Conservation (phyloP, 2,888 invertebrate genomes). For the Barypeithes pellucidus region DNA sequence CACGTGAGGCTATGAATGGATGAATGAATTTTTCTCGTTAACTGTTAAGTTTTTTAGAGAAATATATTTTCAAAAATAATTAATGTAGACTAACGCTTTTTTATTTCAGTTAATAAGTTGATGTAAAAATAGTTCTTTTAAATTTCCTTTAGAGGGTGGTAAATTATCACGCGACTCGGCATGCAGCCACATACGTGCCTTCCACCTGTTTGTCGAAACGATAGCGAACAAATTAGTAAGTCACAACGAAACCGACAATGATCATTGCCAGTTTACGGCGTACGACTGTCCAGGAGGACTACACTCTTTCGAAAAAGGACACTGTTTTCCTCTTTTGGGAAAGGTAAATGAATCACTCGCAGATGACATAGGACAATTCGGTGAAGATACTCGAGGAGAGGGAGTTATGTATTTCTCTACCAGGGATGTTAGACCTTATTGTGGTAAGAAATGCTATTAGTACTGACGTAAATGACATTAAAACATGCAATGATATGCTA, state of each 20-base stretch:
- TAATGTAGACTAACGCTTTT: too few relatives aligned
- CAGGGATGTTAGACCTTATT: conserved; percentile 71
- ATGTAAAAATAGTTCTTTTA: not conserved
- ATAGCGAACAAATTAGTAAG: conserved; percentile 65
- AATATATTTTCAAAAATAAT: too few relatives aligned
- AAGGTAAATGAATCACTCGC: conserved; percentile 61
- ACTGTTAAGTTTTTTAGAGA: too few relatives aligned
- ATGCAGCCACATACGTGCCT: conserved; percentile 76
- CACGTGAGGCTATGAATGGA: too few relatives aligned
- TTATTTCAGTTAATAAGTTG: too few relatives aligned
- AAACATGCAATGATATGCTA: too few relatives aligned
- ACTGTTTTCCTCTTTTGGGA: conserved; percentile 72
- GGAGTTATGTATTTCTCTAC: conserved; percentile 75
- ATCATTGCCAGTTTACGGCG: conserved; percentile 68
- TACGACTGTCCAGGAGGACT: conserved; percentile 74
- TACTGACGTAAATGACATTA: not conserved
- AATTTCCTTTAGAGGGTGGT: conserved; percentile 58
- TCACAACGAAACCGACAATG: conserved; percentile 47
- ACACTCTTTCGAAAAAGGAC: conserved; percentile 71
- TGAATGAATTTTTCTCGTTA: too few relatives aligned
- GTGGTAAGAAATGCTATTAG: conserved; percentile 69
- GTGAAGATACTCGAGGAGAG: conserved; percentile 68
- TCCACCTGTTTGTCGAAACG: conserved; percentile 73
- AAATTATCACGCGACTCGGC: conserved; percentile 69
- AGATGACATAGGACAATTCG: conserved; percentile 65